Base-by-base conservation (phyloP, 1,140 invertebrate species). In the Drepana arcuata region DNA sequence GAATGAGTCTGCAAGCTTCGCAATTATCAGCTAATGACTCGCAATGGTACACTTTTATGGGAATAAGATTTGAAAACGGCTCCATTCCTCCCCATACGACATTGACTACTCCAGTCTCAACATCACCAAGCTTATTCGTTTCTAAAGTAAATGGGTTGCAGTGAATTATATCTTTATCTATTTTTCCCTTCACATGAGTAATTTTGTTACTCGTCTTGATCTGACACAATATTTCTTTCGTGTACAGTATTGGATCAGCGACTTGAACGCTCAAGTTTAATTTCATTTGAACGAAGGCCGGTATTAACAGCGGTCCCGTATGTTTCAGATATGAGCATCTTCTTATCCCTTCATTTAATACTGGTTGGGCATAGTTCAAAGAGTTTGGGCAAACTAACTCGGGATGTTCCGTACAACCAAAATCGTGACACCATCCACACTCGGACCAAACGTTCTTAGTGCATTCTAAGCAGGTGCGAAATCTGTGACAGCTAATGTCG, bases 141-240 rank as follows among this genome's bases (percentile, higher is more conserved):
- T 39, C 23, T 21, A 68, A 35, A 10, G 18, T 34, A 1, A 59
- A 25, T 12, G 62, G 48, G 18, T 61, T 57, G 15, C 62, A 70
- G 32, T 51, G 52, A 24, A 63, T 38, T 5, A 29, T 18, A 29
- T 55, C 41, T 4, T 49, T 39, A 2, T 59, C 11, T 4, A 67
- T 46, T 1, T 55, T 9, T 5, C 44, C 55, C 37, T 48, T 62
- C 1, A 70, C 42, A 40, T 58, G 48, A 1, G 51, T 55, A 0
- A 57, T 6, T 23, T 43, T 38, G 10, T 59, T 13, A 32, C 45
- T 46, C 0, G 64, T 23, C 15, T 48, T 52, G 4, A 66, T 30
- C 37, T 64, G 54, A 26, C 65, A 66, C 10, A 59, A 34, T 5
- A 64, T 53, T 16, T 64, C 49, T 12, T 58, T 53, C 6, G 59